Evolutionary conservation across 35 echinoderm and acorn worm species (phyloP), one percentile per base, ranked within the genome.

Genomic region (Amphiura filiformis): DNA sequence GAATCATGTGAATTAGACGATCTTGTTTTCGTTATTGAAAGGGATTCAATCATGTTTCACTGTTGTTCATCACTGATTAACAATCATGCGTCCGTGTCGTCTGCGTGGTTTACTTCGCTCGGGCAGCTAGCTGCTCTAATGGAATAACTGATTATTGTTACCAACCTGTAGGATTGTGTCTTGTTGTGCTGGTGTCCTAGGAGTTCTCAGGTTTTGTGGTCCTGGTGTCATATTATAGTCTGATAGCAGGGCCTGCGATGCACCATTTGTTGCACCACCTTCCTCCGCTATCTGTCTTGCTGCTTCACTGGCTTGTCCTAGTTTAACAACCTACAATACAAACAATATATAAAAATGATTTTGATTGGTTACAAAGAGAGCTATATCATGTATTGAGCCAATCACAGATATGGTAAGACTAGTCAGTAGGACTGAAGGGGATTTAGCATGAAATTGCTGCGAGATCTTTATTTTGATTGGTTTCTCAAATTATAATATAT

Each of bases 271-370:
- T 7, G 56, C 64, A 20, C 89, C 92, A 2, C 89, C 93, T 38
- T 98, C 96, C 47, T 91, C 82, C 1, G 96, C 96, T 20, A 89
- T 87, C 42, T 94, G 92, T 36, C 92, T 64, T 0, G 95, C 95
- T 88, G 83, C 91, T 89, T 97, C 95, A 89, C 91, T 97, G 5
- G 95, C 95, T 35, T 97, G 95, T 12, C 95, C 95, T 77, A 97
- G 78, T 52, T 97, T 97, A 15, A 97, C 95, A 84, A 97, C 95
- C 95, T 94, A 38, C 1, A 77, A 52, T 22, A 61, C 2, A 88
- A 91, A 83, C 3, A 38, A 86, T 35, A 89, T n/a, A n/a, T 22
- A 52, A 12, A 37, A 87, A n/a, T n/a, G n/a, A n/a, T n/a, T n/a
- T n/a, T n/a, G n/a, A n/a, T n/a, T n/a, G n/a, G n/a, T n/a, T n/a